These are phyloP conservation scores for Malurus cyaneus DNA, from an alignment of 2,113 vertebrate genomes.

Conservation along the genomic window DNA sequence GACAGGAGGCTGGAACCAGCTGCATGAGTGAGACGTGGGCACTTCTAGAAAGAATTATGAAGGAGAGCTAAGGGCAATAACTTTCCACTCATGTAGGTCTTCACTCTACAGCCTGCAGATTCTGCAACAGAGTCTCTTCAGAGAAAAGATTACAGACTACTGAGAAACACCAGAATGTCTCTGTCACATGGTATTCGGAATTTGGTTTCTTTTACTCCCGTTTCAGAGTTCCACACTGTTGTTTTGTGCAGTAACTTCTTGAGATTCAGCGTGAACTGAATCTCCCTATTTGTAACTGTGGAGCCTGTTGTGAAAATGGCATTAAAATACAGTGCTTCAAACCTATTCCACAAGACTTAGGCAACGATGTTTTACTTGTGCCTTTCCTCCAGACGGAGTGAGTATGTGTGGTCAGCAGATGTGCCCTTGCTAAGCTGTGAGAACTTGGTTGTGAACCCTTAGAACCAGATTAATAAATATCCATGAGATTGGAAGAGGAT, in stretches of 20 bases:
- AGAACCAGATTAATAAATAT: neutral
- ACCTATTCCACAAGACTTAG: neutral
- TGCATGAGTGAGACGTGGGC: fast-evolving
- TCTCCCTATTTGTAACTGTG: neutral
- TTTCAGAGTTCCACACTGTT: fast-evolving
- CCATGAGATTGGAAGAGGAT: neutral
- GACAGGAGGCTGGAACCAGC: neutral
- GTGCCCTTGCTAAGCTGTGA: neutral
- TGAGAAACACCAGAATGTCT: neutral
- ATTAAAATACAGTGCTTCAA: neutral
- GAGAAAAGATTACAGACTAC: neutral
- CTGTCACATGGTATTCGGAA: neutral
- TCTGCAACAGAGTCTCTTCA: neutral
- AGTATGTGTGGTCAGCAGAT: neutral
- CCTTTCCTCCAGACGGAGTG: neutral
- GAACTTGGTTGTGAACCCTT: neutral
- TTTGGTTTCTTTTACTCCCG: neutral
- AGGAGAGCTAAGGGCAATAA: neutral
- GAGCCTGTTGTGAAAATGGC: neutral
- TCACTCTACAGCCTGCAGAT: neutral
- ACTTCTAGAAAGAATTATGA: neutral
- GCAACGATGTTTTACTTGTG: neutral
- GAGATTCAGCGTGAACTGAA: neutral
- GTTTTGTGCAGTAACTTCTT: neutral
- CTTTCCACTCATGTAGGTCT: neutral